A percentile compares a stretch with the other conserved stretches of the same genome.
Conservation (phyloP, 2,888 invertebrate genomes). For the Ormyrus rosae region DNA sequence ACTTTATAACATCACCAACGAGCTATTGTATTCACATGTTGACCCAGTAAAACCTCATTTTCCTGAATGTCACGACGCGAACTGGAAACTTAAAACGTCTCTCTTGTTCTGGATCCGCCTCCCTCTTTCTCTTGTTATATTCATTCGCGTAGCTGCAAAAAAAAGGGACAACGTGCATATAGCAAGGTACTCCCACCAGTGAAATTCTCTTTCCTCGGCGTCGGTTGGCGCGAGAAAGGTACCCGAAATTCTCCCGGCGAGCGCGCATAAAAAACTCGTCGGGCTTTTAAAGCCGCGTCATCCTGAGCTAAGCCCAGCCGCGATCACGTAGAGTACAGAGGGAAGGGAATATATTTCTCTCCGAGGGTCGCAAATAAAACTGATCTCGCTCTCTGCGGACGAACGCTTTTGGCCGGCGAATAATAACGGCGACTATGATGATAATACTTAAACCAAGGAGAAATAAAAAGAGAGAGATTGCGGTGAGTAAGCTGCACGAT, state of each 20-base stretch:
- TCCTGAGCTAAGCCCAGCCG: too few species aligned
- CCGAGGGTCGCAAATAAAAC: too few species aligned
- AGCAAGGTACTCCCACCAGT: constrained; percentile 5
- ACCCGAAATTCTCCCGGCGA: background rate
- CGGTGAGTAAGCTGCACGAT: background rate
- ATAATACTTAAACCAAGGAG: constrained; percentile 6
- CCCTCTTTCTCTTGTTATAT: constrained; percentile 4
- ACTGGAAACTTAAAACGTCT: constrained; percentile 37
- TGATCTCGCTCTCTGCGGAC: background rate
- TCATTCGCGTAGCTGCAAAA: constrained; percentile 27
- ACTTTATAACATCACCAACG: constrained; percentile 13
- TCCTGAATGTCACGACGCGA: constrained; percentile 21
- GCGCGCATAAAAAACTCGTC: constrained; percentile 23
- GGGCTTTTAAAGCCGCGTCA: constrained; percentile 9
- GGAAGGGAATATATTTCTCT: background rate
- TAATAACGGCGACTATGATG: constrained; percentile 9
- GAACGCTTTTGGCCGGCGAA: background rate
- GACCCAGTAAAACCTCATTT: constrained; percentile 41
- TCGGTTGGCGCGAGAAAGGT: background rate
- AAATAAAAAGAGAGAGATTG: background rate
- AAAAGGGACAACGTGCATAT: constrained; percentile 3
- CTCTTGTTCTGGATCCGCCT: background rate
- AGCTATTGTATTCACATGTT: constrained; percentile 34
- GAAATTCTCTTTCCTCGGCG: constrained; percentile 2
- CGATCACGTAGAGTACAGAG: too few species aligned